These are phyloP conservation scores for Macroteleia sp. DNA, from an alignment of 2,888 invertebrate species.

Conservation along the genomic window DNA sequence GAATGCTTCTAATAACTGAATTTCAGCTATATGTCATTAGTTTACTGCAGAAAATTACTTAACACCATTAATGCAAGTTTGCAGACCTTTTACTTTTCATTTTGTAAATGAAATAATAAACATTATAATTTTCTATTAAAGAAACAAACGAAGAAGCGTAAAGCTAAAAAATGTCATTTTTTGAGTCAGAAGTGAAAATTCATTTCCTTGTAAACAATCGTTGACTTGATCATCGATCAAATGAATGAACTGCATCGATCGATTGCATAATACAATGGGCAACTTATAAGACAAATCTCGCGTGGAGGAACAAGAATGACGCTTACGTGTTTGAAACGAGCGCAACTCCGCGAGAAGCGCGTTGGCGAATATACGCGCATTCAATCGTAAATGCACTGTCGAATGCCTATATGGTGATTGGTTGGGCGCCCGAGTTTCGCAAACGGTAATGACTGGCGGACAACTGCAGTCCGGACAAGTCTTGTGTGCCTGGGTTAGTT, in stretches of 20 bases:
- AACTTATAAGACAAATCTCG: conserved; percentile 18
- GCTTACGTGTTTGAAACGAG: not conserved
- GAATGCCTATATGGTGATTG: conserved; percentile 63
- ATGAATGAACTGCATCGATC: conserved; percentile 12
- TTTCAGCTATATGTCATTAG: too few relatives aligned
- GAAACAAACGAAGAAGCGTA: too few relatives aligned
- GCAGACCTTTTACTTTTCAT: too few relatives aligned
- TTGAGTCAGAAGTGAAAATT: too few relatives aligned
- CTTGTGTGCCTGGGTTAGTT: conserved; percentile 56
- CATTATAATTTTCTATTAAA: too few relatives aligned
- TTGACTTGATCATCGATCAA: not conserved
- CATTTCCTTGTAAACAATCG: not conserved
- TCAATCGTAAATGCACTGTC: conserved; percentile 42
- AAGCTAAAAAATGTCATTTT: too few relatives aligned
- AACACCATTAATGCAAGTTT: too few relatives aligned
- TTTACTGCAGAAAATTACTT: too few relatives aligned
- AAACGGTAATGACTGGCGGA: conserved; percentile 63
- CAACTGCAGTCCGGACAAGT: conserved; percentile 49
- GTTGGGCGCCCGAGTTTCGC: conserved; percentile 60
- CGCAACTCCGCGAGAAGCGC: conserved; percentile 19
- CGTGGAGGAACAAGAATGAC: conserved; percentile 2
- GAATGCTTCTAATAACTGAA: too few relatives aligned
- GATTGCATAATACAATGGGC: conserved; percentile 19
- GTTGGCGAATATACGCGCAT: conserved; percentile 48
- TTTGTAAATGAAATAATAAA: too few relatives aligned